phyloP scores from a whole-genome alignment of 2,797 vertebrate genomes.

The Avahi laniger region DNA sequence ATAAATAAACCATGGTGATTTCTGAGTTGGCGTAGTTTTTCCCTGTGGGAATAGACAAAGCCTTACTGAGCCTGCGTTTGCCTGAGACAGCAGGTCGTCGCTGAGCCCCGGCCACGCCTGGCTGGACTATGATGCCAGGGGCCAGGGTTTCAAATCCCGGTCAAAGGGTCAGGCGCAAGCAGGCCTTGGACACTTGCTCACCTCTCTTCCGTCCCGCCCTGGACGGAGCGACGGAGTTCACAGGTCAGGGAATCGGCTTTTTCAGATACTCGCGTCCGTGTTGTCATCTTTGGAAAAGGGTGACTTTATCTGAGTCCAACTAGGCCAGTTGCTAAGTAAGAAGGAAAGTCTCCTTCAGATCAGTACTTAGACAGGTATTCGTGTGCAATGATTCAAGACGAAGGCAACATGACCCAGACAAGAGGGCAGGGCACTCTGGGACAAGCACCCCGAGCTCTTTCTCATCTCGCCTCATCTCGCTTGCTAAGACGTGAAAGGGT shows the following conservation, averaged over 20 bases:
- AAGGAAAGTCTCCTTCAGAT: neutral
- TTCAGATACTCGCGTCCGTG: neutral
- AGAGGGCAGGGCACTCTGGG: neutral
- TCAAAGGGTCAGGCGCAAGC: accelerated
- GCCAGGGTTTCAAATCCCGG: neutral
- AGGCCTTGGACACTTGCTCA: neutral
- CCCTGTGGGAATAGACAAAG: neutral
- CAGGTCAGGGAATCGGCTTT: neutral
- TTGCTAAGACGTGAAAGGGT: neutral
- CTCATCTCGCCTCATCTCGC: neutral
- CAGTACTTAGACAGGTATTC: neutral
- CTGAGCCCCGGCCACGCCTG: accelerated
- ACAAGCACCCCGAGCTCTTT: neutral
- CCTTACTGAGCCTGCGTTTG: neutral
- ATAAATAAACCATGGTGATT: neutral
- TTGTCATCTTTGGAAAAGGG: neutral
- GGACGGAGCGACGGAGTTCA: neutral
- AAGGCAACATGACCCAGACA: too few relatives aligned
- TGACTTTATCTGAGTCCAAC: neutral
- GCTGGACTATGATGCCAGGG: neutral
- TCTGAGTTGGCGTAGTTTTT: neutral
- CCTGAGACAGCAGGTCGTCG: neutral
- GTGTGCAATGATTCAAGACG: neutral
- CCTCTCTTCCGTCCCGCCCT: too few relatives aligned
- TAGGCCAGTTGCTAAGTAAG: neutral